Percentiles rank a stretch among this genome's conserved stretches.
Conservation (phyloP, 2,888 invertebrate species). For the Corythucha ciliata region DNA sequence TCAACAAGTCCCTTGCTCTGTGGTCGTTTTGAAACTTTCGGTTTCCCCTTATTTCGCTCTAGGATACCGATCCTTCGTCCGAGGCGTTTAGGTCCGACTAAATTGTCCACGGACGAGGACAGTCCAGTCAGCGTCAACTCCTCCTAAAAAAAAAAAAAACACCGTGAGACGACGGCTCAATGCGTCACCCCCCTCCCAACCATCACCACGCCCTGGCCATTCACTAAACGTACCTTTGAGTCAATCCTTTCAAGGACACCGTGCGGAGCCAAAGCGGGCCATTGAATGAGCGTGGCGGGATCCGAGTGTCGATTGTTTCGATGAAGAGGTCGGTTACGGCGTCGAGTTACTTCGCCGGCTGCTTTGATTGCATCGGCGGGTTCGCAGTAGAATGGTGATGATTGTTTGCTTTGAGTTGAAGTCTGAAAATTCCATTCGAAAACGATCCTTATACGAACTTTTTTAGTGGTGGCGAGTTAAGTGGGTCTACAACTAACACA, state of each 20-base stretch:
- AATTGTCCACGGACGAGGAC: slow-evolving; percentile 62
- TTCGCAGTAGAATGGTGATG: slow-evolving; percentile 81
- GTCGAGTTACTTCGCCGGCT: slow-evolving; percentile 35
- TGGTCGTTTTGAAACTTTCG: slow-evolving; percentile 44
- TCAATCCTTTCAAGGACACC: slow-evolving; percentile 43
- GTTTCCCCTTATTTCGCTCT: slow-evolving; percentile 46
- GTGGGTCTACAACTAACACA: slow-evolving; percentile 19
- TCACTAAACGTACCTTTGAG: slow-evolving; percentile 37
- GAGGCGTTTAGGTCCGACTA: slow-evolving; percentile 42
- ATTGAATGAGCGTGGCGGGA: slow-evolving; percentile 42
- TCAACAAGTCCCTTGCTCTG: slow-evolving; percentile 41
- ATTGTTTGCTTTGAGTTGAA: slow-evolving; percentile 43
- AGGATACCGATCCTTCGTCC: slow-evolving; percentile 31
- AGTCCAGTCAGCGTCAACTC: slow-evolving; percentile 38
- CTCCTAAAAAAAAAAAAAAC: slow-evolving; percentile 28
- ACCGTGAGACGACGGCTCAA: neutral
- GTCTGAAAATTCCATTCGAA: slow-evolving; percentile 22
- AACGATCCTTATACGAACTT: too few relatives aligned
- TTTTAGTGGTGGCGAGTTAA: too few relatives aligned
- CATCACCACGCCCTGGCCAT: neutral
- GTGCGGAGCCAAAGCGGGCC: slow-evolving; percentile 38
- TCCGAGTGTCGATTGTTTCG: slow-evolving; percentile 45
- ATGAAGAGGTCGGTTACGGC: slow-evolving; percentile 34
- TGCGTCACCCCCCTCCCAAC: neutral
- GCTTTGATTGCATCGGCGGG: slow-evolving; percentile 70